Base-by-base conservation (phyloP, 2,888 invertebrate species). In the Phania funesta region DNA sequence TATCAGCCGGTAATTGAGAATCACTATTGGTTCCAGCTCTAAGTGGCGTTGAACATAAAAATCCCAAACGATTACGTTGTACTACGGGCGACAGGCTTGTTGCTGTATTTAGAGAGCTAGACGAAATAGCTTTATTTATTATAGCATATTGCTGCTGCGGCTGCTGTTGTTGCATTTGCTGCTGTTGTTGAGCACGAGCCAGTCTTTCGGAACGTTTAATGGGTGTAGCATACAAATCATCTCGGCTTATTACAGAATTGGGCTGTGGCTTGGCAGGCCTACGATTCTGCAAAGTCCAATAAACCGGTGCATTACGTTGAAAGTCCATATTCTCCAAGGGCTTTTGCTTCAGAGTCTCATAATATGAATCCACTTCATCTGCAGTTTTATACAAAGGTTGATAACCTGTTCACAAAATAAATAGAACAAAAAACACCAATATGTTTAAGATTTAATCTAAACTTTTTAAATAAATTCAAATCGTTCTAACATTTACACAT, bases 21-120 rank as follows among this genome's bases (percentile, higher is more conserved):
- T 83, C 84, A 62, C 86, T 86, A 8, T 32, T 58, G 1, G 16
- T 3, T 4, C 54, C 26, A 6, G 76, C 52, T 26, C 87, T 87
- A 1, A 94, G 93, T 9, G 95, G 95, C 18, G 95, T 95, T 11
- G 95, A 95, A 26, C 95, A 93, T 88, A 94, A 93, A 85, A 95
- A 94, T 26, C 93, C 90, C 13, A 92, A 92, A 8, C 92, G 89
- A 84, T 92, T 92, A 81, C 94, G 91, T 4, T 94, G 94, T 89
- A 94, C 94, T 84, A 94, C 94, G 7, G 95, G 95, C 50, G 95
- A 95, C 88, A 94, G 93, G 89, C 91, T 84, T 84, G 64, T 9
- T 16, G 65, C 50, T 2, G 78, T 79, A n/a, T 58, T 79, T 13
- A 70, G 64, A 20, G 80, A 68, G 20, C 84, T 60, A 0, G 83